Base-by-base conservation (phyloP, 2,797 vertebrate genomes). In the Lacerta viridis region DNA sequence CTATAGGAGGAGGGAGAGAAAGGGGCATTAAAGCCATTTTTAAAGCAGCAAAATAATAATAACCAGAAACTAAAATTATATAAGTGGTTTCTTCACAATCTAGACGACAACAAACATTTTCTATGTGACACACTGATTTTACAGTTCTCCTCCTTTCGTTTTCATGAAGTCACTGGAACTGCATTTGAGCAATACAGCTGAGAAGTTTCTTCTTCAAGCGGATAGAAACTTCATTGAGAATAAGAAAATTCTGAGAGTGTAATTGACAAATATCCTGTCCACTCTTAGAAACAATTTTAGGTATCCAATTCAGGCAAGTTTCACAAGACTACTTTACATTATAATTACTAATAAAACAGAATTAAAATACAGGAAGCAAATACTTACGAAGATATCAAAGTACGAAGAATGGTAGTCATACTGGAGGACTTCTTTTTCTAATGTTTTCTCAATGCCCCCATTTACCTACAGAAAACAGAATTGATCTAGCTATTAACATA, bases 361-460 rank as follows among this genome's bases (percentile, higher is more conserved):
- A 10, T 79, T 88, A 55, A 66, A 72, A 46, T n/a, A 61, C 15
- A 79, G 15, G 41, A 90, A 64, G 59, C 77, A 80, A 92, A 90
- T 94, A 97, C 98, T 98, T 97, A 99, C 99, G 96, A 99, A 99
- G 92, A 99, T 99, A 95, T 99, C 99, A 94, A 99, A 99, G 97
- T 99, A 99, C 43, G 99, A 99, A 90, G 96, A 97, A 79, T 94
- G 97, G 96, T 98, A 99, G 96, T 99, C 97, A 94, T 99, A 99
- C 0, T 97, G 94, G 75, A 99, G 95, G 43, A 99, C 98, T 93
- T 99, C 99, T 89, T 95, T 96, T 50, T 97, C 95, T 94, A 99
- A 96, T 39, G 97, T 97, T 90, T 97, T 95, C 94, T 97, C 94
- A 92, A 99, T 98, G 89, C 98, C 98, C 27, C 98, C 98, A 83